These are phyloP conservation scores for Sarcophaga rosellei DNA, from an alignment of 2,888 invertebrate genomes.

Conservation along the genomic window DNA sequence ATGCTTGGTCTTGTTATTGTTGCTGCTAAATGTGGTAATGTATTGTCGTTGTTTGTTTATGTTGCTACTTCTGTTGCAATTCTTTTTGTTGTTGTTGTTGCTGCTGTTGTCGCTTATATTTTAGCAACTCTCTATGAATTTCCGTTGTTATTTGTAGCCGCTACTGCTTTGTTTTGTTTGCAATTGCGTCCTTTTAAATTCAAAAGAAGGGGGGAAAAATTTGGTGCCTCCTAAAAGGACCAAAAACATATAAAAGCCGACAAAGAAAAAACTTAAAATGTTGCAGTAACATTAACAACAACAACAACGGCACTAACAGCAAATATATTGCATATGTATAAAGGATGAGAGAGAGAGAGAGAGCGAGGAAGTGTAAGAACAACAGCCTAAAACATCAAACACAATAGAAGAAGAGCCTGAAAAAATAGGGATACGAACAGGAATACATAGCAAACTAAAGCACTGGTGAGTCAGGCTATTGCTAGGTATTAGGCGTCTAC, in stretches of 20 bases:
- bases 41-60: conserved; percentile 40
- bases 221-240: neutral
- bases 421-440: neutral
- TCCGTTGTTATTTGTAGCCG: conserved; percentile 43
- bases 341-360: too few species aligned
- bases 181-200: neutral
- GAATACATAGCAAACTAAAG: neutral
- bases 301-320: neutral
- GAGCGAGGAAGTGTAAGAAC: neutral
- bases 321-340: neutral
- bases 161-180: conserved; percentile 16
- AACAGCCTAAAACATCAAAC: neutral
- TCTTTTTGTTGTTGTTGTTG: neutral
- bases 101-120: conserved; percentile 61
- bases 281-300: neutral
- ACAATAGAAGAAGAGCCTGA: neutral
- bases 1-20: conserved; percentile 18
- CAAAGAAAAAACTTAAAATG: neutral
- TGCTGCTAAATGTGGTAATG: conserved; percentile 63
- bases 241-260: neutral
- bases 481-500: neutral
- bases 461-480: neutral
- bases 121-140: conserved; percentile 70
- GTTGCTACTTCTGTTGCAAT: conserved; percentile 60
- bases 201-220: neutral